These are phyloP conservation scores for Spinibarbus caldwelli DNA, from an alignment of 2,797 vertebrate species.

Conservation along the genomic window DNA sequence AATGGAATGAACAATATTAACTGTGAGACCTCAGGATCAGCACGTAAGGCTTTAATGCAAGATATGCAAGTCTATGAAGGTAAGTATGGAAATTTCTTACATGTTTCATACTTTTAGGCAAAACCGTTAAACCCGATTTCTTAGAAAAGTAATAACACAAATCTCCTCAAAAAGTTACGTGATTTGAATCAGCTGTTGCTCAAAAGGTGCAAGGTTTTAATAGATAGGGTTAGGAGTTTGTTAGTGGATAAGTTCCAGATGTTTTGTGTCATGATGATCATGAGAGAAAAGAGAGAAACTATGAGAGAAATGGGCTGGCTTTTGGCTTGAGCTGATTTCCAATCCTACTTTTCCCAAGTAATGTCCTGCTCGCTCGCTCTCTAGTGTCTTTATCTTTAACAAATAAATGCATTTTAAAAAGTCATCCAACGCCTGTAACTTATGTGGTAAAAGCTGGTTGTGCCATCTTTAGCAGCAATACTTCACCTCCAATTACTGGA, in stretches of 20 bases:
- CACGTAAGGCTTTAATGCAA: not conserved
- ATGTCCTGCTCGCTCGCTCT: no score
- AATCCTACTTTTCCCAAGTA: not conserved
- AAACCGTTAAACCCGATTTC: not conserved
- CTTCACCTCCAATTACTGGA: no score
- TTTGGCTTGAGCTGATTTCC: not conserved
- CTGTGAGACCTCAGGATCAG: not conserved
- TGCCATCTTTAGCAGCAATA: no score
- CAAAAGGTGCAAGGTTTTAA: not conserved
- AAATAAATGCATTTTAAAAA: no score
- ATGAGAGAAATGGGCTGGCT: not conserved
- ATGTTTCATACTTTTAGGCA: not conserved
- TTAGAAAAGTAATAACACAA: not conserved
- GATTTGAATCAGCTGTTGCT: not conserved
- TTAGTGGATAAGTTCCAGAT: not conserved
- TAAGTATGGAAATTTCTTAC: not conserved
- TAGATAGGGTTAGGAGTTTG: not conserved
- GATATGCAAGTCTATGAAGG: not conserved
- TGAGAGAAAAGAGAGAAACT: no score
- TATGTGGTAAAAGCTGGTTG: no score
- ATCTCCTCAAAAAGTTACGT: not conserved
- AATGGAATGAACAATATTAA: slow-evolving; percentile 1
- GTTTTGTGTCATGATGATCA: not conserved
- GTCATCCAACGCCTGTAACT: no score
- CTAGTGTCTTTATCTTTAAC: not conserved